These are phyloP conservation scores for Odontesthes bonariensis DNA, from an alignment of 2,113 vertebrate species.

Conservation along the genomic window DNA sequence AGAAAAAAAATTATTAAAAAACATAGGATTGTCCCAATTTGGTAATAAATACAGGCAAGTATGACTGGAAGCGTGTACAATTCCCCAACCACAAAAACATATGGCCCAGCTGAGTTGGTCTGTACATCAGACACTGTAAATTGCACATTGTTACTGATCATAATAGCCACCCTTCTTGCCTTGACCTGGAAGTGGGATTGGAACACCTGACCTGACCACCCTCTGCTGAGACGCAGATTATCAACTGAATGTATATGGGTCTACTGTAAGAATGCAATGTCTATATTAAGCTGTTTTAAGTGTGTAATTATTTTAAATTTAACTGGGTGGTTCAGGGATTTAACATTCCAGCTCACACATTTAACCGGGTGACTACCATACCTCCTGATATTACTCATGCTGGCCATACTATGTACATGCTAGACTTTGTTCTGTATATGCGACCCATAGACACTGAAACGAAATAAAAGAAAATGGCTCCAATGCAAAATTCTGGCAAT, in stretches of 20 bases:
- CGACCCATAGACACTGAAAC: background rate
- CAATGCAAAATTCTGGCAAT: background rate
- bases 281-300: background rate
- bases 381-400: background rate
- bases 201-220: background rate
- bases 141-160: background rate
- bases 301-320: background rate
- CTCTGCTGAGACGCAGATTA: too few species aligned
- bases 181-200: background rate
- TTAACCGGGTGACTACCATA: background rate
- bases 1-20: background rate
- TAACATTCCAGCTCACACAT: background rate
- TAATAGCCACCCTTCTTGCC: background rate
- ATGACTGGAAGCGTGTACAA: background rate
- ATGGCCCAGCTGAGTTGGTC: accelerated
- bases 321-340: background rate
- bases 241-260: background rate
- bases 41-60: background rate
- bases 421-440: background rate
- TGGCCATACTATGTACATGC: background rate
- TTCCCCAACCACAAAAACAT: background rate
- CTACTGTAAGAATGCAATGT: background rate
- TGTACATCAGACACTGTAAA: background rate
- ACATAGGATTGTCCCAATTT: background rate
- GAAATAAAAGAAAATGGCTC: background rate